Base-by-base conservation (phyloP, 2,888 invertebrate species). In the Actias luna region DNA sequence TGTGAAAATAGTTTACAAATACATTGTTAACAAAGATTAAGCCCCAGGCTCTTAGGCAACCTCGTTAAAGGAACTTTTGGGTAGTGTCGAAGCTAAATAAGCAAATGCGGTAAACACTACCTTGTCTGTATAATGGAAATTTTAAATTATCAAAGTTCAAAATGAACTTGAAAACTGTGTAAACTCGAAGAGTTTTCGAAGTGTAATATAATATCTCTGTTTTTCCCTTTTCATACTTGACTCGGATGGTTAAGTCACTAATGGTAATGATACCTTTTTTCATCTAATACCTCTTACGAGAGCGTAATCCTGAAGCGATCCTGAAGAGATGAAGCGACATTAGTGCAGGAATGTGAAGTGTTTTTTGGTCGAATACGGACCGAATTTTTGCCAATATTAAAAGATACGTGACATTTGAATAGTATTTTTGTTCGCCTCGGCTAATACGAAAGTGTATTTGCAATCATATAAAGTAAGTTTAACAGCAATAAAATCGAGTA, bases 101-200 rank as follows among this genome's bases (percentile, higher is more conserved):
- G 25, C 46, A 50, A 22, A 50, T 50, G 10, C 46, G 46, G 46
- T 50, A 25, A 50, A 50, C 25, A 50, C 22, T 12, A 50, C 22
- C 46, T 50, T 50, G 46, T 50, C 25, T 10, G 46, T 22, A 25
- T 50, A 25, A 50, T 50, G 46, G 46, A 50, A 50, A 50, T 67
- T 73, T 74, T 69, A 75, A 79, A 77, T 77, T 70, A 74, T 75
- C 71, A 71, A 77, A 78, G 68, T 78, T 78, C 52, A 58, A 64
- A 73, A 73, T 73, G 63, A 71, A 76, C 69, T 76, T 73, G 64
- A 42, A 61, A 68, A 73, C 72, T 73, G 69, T 64, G 35, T 58
- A 67, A 75, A 25, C 10, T 50, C 25, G 46, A 22, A 2, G 12
- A 25, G 46, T 22, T 12, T 12, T 22, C 25, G 12, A 50, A 1